Evolutionary conservation across 2,797 vertebrate genomes (phyloP).

Genomic region (Geotrypetes seraphini): DNA sequence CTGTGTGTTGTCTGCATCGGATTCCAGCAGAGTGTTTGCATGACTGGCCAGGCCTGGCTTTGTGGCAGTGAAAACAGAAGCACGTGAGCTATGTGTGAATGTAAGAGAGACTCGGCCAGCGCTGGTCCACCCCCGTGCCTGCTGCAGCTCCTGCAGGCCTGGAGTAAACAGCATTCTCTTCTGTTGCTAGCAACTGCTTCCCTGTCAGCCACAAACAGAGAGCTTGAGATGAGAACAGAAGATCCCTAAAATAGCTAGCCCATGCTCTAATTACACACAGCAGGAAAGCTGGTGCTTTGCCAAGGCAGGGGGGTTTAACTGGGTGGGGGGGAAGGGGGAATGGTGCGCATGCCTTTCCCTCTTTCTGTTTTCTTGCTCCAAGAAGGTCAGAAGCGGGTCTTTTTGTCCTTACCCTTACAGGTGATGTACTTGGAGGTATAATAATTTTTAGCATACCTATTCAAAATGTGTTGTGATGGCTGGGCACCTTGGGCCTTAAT

Average conservation of each 20-base stretch:
- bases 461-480: no score
- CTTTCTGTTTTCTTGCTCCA: no score
- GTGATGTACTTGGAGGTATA: no score
- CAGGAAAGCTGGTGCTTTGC: constrained; percentile 6
- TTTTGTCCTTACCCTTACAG: no score
- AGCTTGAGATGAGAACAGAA: no score
- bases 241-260: constrained; percentile 43
- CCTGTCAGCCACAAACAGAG: constrained; percentile 34
- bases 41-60: constrained; percentile 1
- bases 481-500: no score
- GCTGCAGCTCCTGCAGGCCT: constrained; percentile 3
- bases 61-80: constrained; percentile 23
- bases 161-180: constrained; percentile 15
- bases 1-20: no score
- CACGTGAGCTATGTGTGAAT: neutral
- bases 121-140: neutral
- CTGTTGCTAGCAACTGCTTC: constrained; percentile 45
- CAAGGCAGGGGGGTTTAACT: neutral
- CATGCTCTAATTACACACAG: constrained; percentile 22
- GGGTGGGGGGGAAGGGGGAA: no score
- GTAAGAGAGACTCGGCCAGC: neutral
- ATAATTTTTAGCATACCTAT: no score
- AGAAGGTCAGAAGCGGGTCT: no score
- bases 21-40: no score
- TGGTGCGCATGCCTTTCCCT: no score